Evolutionary conservation across 1,140 invertebrate species (phyloP).

Genomic region (Bombyx mori): DNA sequence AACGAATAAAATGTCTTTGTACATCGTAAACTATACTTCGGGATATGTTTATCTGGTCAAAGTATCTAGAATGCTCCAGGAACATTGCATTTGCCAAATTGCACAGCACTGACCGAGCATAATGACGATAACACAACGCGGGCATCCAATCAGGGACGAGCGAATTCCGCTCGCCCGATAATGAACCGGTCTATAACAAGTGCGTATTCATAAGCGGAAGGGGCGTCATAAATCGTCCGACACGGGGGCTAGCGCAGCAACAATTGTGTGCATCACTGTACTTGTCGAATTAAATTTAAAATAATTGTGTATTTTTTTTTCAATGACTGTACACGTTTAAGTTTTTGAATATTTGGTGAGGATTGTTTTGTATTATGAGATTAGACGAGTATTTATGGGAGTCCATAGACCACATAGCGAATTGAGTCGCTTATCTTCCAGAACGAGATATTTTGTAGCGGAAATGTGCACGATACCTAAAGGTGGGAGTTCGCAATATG

Average conservation of each 20-base stretch:
- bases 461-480: too few relatives aligned
- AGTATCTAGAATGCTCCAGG: too few relatives aligned
- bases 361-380: background rate
- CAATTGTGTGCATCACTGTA: slow-evolving; percentile 29
- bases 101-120: too few relatives aligned
- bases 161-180: slow-evolving; percentile 48
- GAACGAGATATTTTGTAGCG: too few relatives aligned
- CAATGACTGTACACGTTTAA: background rate
- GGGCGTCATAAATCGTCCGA: slow-evolving; percentile 58
- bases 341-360: too few relatives aligned
- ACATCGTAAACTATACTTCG: too few relatives aligned
- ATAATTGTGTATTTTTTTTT: background rate
- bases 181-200: slow-evolving; percentile 59
- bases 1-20: too few relatives aligned
- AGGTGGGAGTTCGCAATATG: too few relatives aligned
- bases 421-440: too few relatives aligned
- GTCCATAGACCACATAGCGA: too few relatives aligned
- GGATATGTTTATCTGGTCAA: too few relatives aligned
- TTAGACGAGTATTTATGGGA: background rate
- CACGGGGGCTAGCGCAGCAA: background rate
- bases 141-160: slow-evolving; percentile 57
- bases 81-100: too few relatives aligned
- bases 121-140: slow-evolving; percentile 21
- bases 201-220: slow-evolving; percentile 62
- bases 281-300: background rate